Percentiles rank a stretch among this genome's conserved stretches.
Evolutionary conservation across 2,888 invertebrate genomes (phyloP).

Genomic region (Drosophila borborema): DNA sequence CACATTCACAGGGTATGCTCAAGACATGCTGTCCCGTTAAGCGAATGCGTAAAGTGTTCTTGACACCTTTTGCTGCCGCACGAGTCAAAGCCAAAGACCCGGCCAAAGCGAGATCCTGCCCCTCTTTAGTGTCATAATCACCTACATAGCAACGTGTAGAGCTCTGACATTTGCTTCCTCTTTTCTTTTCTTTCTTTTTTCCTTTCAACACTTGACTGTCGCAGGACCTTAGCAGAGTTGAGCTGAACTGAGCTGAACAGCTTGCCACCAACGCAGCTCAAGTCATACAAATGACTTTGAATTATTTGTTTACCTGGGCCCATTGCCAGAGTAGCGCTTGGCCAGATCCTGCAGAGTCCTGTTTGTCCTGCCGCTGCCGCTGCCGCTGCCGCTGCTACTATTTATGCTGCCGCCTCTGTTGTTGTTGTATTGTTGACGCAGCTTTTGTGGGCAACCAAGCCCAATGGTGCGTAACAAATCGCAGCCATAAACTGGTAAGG

Average conservation of each 20-base stretch:
- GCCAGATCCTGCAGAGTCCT: slow-evolving; percentile 16
- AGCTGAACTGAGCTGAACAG: slow-evolving; percentile 20
- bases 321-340: slow-evolving; percentile 24
- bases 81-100: slow-evolving; percentile 26
- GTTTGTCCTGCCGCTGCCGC: slow-evolving; percentile 6
- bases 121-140: slow-evolving; percentile 80
- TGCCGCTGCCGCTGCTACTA: slow-evolving; percentile 1
- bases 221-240: slow-evolving; percentile 7
- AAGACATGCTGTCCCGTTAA: slow-evolving; percentile 33
- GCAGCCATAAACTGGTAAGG: slow-evolving; percentile 71
- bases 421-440: slow-evolving; percentile 38
- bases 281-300: slow-evolving; percentile 76
- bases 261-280: slow-evolving; percentile 41
- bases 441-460: slow-evolving; percentile 66
- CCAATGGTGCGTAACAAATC: slow-evolving; percentile 80
- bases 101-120: slow-evolving; percentile 29
- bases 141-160: slow-evolving; percentile 39
- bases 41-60: slow-evolving; percentile 51
- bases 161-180: slow-evolving; percentile 48
- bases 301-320: slow-evolving; percentile 75
- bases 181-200: slow-evolving; percentile 3
- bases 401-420: slow-evolving; percentile 9
- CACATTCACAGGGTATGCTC: slow-evolving; percentile 2
- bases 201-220: slow-evolving; percentile 51
- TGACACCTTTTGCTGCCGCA: slow-evolving; percentile 52